Evolutionary conservation across 2,113 vertebrate species (phyloP).

Genomic region (Eonycteris spelaea): DNA sequence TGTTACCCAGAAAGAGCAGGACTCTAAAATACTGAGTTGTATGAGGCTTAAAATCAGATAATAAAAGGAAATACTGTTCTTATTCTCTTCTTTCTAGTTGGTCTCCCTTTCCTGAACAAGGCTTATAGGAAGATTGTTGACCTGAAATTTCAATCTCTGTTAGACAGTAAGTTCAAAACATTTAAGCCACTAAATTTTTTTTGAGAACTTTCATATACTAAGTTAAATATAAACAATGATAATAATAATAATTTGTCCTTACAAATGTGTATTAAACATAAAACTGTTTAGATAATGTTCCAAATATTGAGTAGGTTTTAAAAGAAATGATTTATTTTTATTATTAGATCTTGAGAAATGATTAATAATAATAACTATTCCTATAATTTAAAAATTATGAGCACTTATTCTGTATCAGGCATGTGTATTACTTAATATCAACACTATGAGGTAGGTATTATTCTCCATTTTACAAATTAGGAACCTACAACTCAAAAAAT

Average conservation of each 20-base stretch:
- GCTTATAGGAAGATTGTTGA: constrained; percentile 74
- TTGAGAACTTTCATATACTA: constrained; percentile 34
- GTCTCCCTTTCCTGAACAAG: constrained; percentile 70
- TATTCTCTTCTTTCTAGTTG: constrained; percentile 73
- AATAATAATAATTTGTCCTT: constrained; percentile 38
- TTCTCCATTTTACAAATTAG: constrained; percentile 28
- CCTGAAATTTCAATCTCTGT: constrained; percentile 80
- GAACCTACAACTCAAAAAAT: constrained; percentile 6
- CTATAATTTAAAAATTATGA: constrained; percentile 25
- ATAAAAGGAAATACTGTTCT: background rate
- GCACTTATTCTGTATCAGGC: background rate
- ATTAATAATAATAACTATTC: constrained; percentile 39
- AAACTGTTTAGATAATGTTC: background rate
- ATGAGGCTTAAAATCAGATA: constrained; percentile 15
- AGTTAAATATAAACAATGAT: background rate
- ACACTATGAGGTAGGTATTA: background rate
- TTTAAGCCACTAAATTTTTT: constrained; percentile 41
- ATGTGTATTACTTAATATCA: background rate
- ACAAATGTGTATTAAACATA: constrained; percentile 34
- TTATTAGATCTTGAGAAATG: background rate
- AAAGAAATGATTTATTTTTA: constrained; percentile 2
- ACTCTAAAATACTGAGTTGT: constrained; percentile 15
- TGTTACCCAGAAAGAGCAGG: background rate
- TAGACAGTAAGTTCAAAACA: constrained; percentile 83
- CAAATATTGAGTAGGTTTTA: constrained; percentile 20